Percentiles rank a stretch among this genome's conserved stretches.
These are phyloP conservation scores for Caenorhabditis sp. DNA, from an alignment of 2,888 invertebrate genomes.

Conservation along the genomic window DNA sequence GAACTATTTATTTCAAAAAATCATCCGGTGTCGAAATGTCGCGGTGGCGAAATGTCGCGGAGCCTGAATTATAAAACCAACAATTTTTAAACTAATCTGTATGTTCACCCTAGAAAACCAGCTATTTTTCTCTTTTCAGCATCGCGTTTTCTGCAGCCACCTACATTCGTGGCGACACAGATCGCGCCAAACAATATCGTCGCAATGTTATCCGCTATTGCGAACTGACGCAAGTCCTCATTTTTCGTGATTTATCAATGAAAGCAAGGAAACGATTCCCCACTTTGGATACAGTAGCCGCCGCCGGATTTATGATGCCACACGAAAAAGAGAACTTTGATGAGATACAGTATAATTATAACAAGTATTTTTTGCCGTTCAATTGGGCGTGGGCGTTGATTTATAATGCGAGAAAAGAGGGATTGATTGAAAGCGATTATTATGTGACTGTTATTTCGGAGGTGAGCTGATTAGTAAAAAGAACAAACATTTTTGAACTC, in stretches of 20 bases:
- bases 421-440: constrained; percentile 52
- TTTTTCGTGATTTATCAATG: constrained; percentile 59
- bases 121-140: too few relatives aligned
- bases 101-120: too few relatives aligned
- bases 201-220: constrained; percentile 57
- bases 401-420: constrained; percentile 52
- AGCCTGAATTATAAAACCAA: too few relatives aligned
- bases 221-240: constrained; percentile 53
- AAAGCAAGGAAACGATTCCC: constrained; percentile 56
- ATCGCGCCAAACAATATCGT: constrained; percentile 52
- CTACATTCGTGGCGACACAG: constrained; percentile 55
- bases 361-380: constrained; percentile 54
- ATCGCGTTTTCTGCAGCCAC: constrained; percentile 56
- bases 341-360: constrained; percentile 58
- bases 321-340: constrained; percentile 60
- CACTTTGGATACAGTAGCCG: constrained; percentile 57
- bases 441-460: constrained; percentile 56
- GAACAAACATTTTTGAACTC: too few relatives aligned
- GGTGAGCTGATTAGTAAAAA: too few relatives aligned
- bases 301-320: constrained; percentile 60
- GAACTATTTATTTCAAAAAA: too few relatives aligned
- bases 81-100: too few relatives aligned
- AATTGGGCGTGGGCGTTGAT: constrained; percentile 55
- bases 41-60: too few relatives aligned
- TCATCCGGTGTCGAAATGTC: too few relatives aligned